Percentiles rank a stretch among this genome's conserved stretches.
phyloP scores from a whole-genome alignment of 2,113 vertebrate species.

The Microtus montanus region DNA sequence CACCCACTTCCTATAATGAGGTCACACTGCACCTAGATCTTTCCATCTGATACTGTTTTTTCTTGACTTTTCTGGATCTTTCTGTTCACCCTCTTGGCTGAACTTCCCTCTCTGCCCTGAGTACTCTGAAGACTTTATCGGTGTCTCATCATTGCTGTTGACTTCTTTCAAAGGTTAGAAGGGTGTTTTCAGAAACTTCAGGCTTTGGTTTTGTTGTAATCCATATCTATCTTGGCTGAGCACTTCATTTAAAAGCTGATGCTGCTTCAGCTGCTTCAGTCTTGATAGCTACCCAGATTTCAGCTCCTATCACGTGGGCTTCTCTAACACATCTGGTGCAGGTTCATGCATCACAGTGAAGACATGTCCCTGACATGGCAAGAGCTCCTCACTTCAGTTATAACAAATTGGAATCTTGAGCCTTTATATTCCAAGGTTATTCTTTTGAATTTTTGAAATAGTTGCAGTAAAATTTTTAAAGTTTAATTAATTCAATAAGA shows the following conservation, averaged over 20 bases:
- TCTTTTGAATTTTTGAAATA: slow-evolving; percentile 32
- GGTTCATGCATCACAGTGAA: slow-evolving; percentile 52
- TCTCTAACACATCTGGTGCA: neutral
- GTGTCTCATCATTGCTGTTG: slow-evolving; percentile 32
- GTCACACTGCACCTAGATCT: slow-evolving; percentile 6
- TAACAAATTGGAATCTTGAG: slow-evolving; percentile 12
- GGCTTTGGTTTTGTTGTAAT: slow-evolving; percentile 15
- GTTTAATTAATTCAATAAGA: slow-evolving; percentile 58
- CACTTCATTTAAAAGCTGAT: slow-evolving; percentile 33
- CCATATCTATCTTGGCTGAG: slow-evolving; percentile 53
- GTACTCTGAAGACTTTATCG: slow-evolving; percentile 18
- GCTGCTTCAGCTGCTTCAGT: slow-evolving; percentile 55
- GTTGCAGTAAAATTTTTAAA: slow-evolving; percentile 49
- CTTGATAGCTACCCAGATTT: neutral
- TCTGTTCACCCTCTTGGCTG: neutral
- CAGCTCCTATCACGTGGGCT: neutral
- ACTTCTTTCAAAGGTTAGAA: slow-evolving; percentile 43
- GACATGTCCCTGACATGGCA: neutral
- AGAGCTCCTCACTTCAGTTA: slow-evolving; percentile 12
- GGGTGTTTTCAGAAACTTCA: slow-evolving; percentile 49
- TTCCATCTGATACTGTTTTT: slow-evolving; percentile 43
- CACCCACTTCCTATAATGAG: neutral
- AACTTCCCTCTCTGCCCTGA: neutral
- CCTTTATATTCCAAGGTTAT: slow-evolving; percentile 33
- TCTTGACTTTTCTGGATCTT: slow-evolving; percentile 50